Evolutionary conservation across 2,888 invertebrate species (phyloP), one percentile per base, ranked within the genome.

Genomic region (Rosalia funebris): DNA sequence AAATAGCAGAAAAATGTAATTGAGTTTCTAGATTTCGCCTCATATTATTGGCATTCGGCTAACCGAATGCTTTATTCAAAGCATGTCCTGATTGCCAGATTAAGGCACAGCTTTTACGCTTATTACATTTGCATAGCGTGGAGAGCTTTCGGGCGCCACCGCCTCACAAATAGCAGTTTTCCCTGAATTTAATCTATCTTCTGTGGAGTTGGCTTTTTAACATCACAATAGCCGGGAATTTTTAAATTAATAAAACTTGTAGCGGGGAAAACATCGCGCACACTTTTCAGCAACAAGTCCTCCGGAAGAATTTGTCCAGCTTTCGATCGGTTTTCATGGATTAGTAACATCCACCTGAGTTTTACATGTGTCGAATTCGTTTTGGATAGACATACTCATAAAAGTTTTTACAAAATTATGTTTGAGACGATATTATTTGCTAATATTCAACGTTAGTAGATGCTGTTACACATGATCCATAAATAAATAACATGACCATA

Each of bases 51-150:
- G 62, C 53, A 57, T 62, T 63, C 59, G 60, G 46, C 61, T 68
- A 65, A 62, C 63, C 63, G 55, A 66, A 67, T 69, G 72, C 67
- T 75, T 73, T 76, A 75, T 75, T 73, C 73, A 69, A 65, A 73
- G 69, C 75, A 71, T 72, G 75, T 71, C 70, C 72, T 71, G 75
- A 76, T 75, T 76, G 75, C 75, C 61, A 71, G 75, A 76, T 76
- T 76, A 76, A 72, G 70, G 69, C 63, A 65, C 70, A 52, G 78
- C 78, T 78, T 77, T 77, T 75, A 77, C 77, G 77, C 73, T 78
- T 78, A 79, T 79, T 79, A 77, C 77, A 79, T 78, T 79, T 79
- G 76, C 79, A 78, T 79, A 77, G 71, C 66, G 67, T 60, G 57
- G 59, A 47, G 57, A 56, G 62, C 50, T 45, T 46, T 20, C 25